Base-by-base conservation (phyloP, 2,888 invertebrate genomes). In the Trissoscelio sp. region DNA sequence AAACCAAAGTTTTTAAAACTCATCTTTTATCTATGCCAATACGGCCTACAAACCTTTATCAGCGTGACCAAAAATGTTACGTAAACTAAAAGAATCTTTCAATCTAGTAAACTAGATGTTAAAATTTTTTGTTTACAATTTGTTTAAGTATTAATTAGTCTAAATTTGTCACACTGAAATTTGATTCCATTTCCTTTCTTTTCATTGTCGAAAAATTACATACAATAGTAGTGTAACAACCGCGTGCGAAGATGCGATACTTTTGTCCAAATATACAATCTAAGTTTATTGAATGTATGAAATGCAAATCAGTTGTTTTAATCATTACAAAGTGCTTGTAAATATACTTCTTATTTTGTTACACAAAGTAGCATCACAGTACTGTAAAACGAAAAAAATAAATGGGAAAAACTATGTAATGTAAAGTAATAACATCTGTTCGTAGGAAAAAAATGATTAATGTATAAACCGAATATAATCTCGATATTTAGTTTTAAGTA, bases 401-500 rank as follows among this genome's bases (percentile, higher is more conserved):
- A n/a, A n/a, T n/a, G 1, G 44, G 18, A 18, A 9, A 3, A 44
- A 18, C 3, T 2, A 22, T 51, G 2, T 28, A 51, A 28, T 24
- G 51, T 51, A 51, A 51, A 51, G 24, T 28, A n/a, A n/a, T 28
- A 20, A 16, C n/a, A 6, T 51, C 28, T 51, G 51, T 24, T 24
- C n/a, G 18, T 57, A 37, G 20, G n/a, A 57, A 57, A 39, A 58
- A 58, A 28, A n/a, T 34, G n/a, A 34, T 48, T 28, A n/a, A 4
- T 64, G 46, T 67, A 46, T 53, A 67, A 53, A 67, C 28, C 12
- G 24, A 67, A 53, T 1, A 64, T 51, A 53, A 67, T 67, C 39
- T 42, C 28, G 57, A 66, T 51, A 37, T n/a, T 14, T 67, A 58
- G 58, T 1, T 42, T 9, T 51, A 67, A 67, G 28, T n/a, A n/a